Conservation (phyloP, 2,113 vertebrate species). For the Lamprologus lemairii region DNA sequence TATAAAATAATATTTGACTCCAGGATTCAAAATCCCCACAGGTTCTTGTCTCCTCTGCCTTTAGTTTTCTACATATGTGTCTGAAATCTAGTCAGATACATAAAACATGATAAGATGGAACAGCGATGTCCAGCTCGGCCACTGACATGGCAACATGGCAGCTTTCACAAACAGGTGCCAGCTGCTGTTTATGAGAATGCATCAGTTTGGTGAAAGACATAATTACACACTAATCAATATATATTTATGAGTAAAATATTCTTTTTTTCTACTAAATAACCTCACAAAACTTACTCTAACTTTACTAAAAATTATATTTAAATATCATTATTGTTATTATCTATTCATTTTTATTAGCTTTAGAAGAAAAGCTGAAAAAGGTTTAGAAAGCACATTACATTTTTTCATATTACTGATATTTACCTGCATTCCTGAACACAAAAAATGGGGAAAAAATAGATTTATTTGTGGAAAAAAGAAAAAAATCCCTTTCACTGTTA, state of each 20-base stretch:
- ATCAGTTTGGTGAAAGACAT: background rate
- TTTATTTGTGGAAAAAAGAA: background rate
- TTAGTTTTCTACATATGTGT: background rate
- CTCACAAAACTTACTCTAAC: rapidly evolving
- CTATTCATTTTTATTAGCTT: background rate
- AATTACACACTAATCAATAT: background rate
- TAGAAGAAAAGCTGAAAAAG: background rate
- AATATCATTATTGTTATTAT: background rate
- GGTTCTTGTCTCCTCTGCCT: background rate
- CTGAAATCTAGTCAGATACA: background rate
- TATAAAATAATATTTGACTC: background rate
- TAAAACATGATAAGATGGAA: background rate
- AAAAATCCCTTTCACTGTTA: background rate
- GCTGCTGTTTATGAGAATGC: background rate
- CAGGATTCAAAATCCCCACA: background rate
- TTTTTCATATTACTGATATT: background rate
- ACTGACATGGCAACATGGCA: background rate
- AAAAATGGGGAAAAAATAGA: rapidly evolving
- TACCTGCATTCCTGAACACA: background rate
- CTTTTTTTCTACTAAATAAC: rapidly evolving
- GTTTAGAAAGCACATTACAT: background rate
- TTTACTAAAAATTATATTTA: background rate
- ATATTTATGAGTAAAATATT: background rate
- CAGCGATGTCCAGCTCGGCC: background rate
- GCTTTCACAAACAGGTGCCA: background rate